Percentiles rank a stretch among this genome's conserved stretches.
Evolutionary conservation across 1,140 invertebrate species (phyloP).

Genomic region (Anadara kagoshimensis): DNA sequence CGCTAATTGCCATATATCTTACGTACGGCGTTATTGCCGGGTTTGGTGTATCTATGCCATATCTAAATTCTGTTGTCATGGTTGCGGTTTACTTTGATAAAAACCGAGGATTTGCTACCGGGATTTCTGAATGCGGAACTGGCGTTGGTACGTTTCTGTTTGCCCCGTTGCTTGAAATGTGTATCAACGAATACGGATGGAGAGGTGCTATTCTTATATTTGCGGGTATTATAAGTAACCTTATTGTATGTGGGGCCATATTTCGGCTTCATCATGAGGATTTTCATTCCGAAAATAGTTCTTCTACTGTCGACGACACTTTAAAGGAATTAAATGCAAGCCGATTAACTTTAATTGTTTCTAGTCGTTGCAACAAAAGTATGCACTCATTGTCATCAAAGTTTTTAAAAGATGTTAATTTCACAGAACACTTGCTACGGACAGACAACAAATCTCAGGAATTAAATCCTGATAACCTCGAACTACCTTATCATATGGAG

Average conservation of each 20-base stretch:
- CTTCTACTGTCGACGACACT: too few species aligned
- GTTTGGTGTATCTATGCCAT: conserved; percentile 90
- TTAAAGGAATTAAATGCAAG: too few species aligned
- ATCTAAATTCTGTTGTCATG: conserved; percentile 80
- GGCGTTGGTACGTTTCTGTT: conserved; percentile 72
- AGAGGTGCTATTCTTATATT: conserved; percentile 84
- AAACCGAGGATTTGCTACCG: conserved; percentile 90
- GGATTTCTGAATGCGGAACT: conserved; percentile 81
- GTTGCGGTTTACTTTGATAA: conserved; percentile 95
- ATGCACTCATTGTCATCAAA: too few species aligned
- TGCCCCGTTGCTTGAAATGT: conserved; percentile 63
- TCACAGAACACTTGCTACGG: not conserved
- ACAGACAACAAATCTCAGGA: not conserved
- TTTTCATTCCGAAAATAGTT: too few species aligned
- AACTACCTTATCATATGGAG: not conserved
- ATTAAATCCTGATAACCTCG: not conserved
- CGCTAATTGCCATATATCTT: conserved; percentile 80
- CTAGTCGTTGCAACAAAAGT: too few species aligned
- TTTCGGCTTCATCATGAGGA: conserved; percentile 78
- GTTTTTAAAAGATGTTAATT: not conserved
- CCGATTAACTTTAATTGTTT: too few species aligned
- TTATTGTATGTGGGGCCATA: conserved; percentile 85
- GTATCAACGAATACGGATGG: conserved; percentile 67
- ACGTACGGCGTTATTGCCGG: conserved; percentile 91
- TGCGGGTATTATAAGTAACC: conserved; percentile 84